These are phyloP conservation scores for Ceraclea dissimilis DNA, from an alignment of 2,888 invertebrate genomes.

Conservation along the genomic window DNA sequence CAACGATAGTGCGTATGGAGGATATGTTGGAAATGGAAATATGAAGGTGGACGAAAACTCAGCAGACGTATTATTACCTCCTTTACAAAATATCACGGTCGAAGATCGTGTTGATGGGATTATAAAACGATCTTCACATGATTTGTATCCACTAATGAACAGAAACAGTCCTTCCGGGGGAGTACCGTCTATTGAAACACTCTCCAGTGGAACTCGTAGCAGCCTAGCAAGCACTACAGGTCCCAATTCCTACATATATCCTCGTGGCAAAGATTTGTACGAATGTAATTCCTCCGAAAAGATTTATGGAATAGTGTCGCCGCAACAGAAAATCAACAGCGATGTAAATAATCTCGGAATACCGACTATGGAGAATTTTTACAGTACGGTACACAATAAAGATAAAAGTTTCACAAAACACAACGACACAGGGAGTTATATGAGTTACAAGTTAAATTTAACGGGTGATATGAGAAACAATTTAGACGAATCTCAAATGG, in stretches of 20 bases:
- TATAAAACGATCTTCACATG: conserved; percentile 22
- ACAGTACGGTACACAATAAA: conserved; percentile 36
- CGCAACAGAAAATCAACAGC: conserved; percentile 30
- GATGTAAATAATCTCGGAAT: conserved; percentile 40
- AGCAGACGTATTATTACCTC: conserved; percentile 8
- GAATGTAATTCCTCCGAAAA: conserved; percentile 15
- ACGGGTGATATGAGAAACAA: conserved; percentile 27
- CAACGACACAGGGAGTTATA: conserved; percentile 42
- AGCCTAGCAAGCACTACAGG: conserved; percentile 18
- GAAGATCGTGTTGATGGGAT: conserved; percentile 25
- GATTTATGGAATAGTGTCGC: conserved; percentile 10
- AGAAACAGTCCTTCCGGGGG: conserved; percentile 39
- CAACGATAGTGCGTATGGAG: conserved; percentile 34
- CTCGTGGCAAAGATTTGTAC: conserved; percentile 15
- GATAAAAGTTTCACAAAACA: conserved; percentile 42
- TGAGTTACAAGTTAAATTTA: conserved; percentile 35
- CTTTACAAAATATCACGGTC: conserved; percentile 8
- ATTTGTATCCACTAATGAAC: conserved; percentile 25
- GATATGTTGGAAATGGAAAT: conserved; percentile 32
- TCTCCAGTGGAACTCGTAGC: conserved; percentile 18
- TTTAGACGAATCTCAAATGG: conserved; percentile 32
- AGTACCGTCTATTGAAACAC: conserved; percentile 30
- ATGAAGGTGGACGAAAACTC: conserved; percentile 10
- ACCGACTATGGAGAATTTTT: conserved; percentile 30
- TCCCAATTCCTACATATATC: conserved; percentile 14